A percentile compares a stretch with the other conserved stretches of the same genome.
Evolutionary conservation across 2,113 vertebrate genomes (phyloP).

Genomic region (Propithecus coquereli): DNA sequence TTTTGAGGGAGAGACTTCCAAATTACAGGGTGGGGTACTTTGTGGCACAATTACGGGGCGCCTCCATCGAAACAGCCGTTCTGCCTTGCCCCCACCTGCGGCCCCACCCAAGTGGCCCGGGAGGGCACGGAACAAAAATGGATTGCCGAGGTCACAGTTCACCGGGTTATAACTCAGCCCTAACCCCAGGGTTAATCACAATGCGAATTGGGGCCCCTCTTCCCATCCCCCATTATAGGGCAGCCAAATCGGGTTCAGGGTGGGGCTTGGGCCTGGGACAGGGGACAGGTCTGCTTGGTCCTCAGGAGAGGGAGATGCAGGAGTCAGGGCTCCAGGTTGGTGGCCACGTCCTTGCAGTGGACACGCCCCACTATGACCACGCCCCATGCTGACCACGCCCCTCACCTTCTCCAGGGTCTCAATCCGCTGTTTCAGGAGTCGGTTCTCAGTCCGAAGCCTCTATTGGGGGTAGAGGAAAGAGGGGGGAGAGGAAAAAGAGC

Average conservation of each 20-base stretch:
- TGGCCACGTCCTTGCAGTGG: rapidly evolving
- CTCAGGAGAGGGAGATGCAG: not conserved
- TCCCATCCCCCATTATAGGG: not conserved
- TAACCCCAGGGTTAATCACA: not conserved
- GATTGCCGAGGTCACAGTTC: not conserved
- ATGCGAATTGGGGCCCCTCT: not conserved
- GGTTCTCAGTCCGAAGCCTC: conserved; percentile 94
- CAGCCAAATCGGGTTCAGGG: not conserved
- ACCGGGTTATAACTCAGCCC: not conserved
- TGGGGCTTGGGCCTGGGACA: not conserved
- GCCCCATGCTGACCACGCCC: rapidly evolving
- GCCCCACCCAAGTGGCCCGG: not conserved
- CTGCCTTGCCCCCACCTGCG: not conserved
- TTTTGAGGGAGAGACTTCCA: not conserved
- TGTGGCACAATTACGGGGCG: not conserved
- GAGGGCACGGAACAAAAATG: not conserved
- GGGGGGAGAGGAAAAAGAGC: no score
- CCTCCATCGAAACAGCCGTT: not conserved
- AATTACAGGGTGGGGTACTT: not conserved
- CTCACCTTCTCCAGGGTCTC: conserved; percentile 96
- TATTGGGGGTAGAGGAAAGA: conserved; percentile 61
- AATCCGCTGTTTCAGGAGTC: conserved; percentile 95
- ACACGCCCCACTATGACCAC: not conserved
- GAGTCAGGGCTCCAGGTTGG: not conserved
- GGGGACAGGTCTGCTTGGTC: not conserved